Base-by-base conservation (phyloP, 2,888 invertebrate genomes). In the Sphaerophoria taeniata region DNA sequence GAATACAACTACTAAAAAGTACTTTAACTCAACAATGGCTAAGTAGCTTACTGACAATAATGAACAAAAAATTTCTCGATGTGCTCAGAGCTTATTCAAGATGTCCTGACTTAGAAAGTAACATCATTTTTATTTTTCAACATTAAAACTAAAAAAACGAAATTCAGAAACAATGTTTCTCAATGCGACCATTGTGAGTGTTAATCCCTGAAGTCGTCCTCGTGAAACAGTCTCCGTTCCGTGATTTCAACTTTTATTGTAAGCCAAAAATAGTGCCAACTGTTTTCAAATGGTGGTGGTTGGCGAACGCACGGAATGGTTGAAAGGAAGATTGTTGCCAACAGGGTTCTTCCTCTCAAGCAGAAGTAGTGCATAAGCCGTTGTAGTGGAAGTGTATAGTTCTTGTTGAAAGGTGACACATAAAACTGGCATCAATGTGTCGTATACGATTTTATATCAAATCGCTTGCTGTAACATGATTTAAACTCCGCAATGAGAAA, bases 191-290 rank as follows among this genome's bases (percentile, higher is more conserved):
- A 11, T 43, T 43, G 39, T 45, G 51, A 47, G 47, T 65, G 33
- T 33, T 71, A 77, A 12, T 61, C 73, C 55, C 55, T 31, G 9
- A 43, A 7, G 3, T 24, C 2, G 24, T 24, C 24, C 24, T 11
- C 34, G 45, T 47, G 67, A 39, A 82, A 36, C 72, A 71, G 65
- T 53, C 55, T 61, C 60, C 56, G 76, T 72, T 67, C 36, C n/a
- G 31, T 83, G 69, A 83, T 78, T 83, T 70, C 61, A 67, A 65
- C 34, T 82, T 72, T 72, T 71, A 82, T 82, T 82, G 82, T 82
- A 55, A 47, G 14, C 53, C 53, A 61, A 78, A 82, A 76, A 76
- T 12, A 55, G 39, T 9, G 11, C 11, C 43, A 43, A 9, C 43
- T 43, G 43, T 9, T 43, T 2, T 24, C 24, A 24, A 24, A 24